A percentile compares a stretch with the other conserved stretches of the same genome.
Conservation (phyloP, 2,113 vertebrate species). For the Barbus barbus region DNA sequence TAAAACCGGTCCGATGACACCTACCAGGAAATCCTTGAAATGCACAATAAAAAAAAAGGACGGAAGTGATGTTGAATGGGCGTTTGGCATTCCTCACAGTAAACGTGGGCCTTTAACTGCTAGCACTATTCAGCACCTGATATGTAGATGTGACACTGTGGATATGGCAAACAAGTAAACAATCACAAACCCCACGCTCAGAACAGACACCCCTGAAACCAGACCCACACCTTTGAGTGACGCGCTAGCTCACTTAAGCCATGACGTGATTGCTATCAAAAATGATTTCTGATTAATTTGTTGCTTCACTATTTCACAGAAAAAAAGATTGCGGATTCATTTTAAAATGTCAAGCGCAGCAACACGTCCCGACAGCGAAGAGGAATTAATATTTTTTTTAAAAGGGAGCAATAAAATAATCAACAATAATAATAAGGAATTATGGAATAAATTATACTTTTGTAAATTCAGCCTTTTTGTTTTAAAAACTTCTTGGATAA, state of each 20-base stretch:
- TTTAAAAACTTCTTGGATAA: conserved; percentile 58
- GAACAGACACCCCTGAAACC: conserved; percentile 47
- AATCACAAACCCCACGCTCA: too few relatives aligned
- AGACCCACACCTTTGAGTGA: conserved; percentile 56
- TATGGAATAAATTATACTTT: conserved; percentile 73
- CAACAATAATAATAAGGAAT: conserved; percentile 49
- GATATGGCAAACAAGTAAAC: conserved; percentile 73
- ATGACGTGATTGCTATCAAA: background rate
- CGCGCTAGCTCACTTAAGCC: conserved; percentile 9
- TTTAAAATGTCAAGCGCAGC: background rate
- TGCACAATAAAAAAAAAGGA: conserved; percentile 20
- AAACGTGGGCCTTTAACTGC: conserved; percentile 45
- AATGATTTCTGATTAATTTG: conserved; percentile 1
- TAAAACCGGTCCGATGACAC: background rate
- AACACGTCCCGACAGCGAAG: conserved; percentile 1
- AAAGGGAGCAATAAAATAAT: conserved; percentile 49
- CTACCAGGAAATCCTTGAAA: too few relatives aligned
- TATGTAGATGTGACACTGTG: conserved; percentile 74
- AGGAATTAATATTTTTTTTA: conserved; percentile 35
- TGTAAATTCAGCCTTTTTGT: conserved; percentile 62
- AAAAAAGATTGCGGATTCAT: background rate
- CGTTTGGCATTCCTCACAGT: conserved; percentile 65
- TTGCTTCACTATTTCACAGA: background rate
- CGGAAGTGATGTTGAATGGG: conserved; percentile 19
- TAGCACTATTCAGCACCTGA: conserved; percentile 63